Conservation (phyloP, 2,113 vertebrate species). For the Macaca mulatta region DNA sequence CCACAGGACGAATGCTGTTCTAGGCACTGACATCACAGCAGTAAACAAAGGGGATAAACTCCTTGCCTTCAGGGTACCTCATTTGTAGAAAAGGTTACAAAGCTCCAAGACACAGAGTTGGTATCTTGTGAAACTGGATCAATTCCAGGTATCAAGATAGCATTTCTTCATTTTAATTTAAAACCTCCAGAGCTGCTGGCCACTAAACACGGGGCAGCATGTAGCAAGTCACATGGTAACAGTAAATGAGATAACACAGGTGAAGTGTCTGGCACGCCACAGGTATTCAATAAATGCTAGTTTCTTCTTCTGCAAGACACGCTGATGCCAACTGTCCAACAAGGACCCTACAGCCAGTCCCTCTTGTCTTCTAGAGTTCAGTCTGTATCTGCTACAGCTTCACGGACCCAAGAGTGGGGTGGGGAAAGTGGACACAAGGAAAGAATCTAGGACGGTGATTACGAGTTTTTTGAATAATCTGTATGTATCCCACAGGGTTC, state of each 20-base stretch:
- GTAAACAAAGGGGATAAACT: background rate
- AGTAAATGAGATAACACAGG: rapidly evolving
- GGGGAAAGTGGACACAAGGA: background rate
- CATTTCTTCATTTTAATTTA: background rate
- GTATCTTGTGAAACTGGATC: background rate
- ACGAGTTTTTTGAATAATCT: background rate
- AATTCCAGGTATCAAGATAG: background rate
- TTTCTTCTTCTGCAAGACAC: background rate
- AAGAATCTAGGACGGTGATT: background rate
- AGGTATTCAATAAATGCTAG: rapidly evolving
- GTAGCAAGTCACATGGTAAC: rapidly evolving
- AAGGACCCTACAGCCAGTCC: background rate
- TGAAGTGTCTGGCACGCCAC: background rate
- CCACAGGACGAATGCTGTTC: background rate
- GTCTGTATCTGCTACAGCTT: background rate
- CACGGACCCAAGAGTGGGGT: rapidly evolving
- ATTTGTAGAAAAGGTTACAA: background rate
- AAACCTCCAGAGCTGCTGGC: background rate
- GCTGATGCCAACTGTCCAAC: rapidly evolving
- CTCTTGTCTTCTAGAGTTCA: background rate
- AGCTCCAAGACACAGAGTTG: background rate
- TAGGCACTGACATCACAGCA: background rate
- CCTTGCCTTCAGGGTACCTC: background rate
- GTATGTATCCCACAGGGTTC: background rate
- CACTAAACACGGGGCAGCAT: rapidly evolving